Evolutionary conservation across 2,797 vertebrate species (phyloP).

Genomic region (Protonibea diacanthus): DNA sequence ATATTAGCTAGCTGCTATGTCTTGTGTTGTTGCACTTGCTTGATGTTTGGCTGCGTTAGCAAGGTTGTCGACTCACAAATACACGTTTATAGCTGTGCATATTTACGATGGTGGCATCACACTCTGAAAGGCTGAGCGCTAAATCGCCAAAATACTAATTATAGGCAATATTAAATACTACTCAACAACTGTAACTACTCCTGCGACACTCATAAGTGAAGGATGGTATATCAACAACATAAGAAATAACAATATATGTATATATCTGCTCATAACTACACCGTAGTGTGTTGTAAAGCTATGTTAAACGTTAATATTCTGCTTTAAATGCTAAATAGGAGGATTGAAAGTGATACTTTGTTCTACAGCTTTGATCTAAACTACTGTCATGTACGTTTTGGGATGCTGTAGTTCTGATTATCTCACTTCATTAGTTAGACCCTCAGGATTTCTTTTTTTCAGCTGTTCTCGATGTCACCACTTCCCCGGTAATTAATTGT

Average conservation of each 20-base stretch:
- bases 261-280: not conserved
- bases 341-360: conserved; percentile 3
- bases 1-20: too few relatives aligned
- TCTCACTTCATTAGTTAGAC: conserved; percentile 40
- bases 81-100: too few relatives aligned
- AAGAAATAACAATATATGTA: not conserved
- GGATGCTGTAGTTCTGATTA: conserved; percentile 45
- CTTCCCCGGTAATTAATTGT: conserved; percentile 70
- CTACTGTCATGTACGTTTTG: conserved; percentile 4
- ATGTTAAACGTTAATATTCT: not conserved
- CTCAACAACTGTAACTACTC: not conserved
- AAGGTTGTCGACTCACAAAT: too few relatives aligned
- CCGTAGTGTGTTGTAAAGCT: not conserved
- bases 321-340: not conserved
- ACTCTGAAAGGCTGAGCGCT: too few relatives aligned
- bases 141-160: too few relatives aligned
- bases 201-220: not conserved
- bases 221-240: not conserved
- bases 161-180: too few relatives aligned
- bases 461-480: conserved; percentile 55
- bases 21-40: too few relatives aligned
- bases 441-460: conserved; percentile 49
- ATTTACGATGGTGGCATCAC: too few relatives aligned
- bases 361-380: not conserved
- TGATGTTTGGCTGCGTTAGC: too few relatives aligned